Conservation (phyloP, 2,113 vertebrate species). For the Tretioscincus oriximinensis region DNA sequence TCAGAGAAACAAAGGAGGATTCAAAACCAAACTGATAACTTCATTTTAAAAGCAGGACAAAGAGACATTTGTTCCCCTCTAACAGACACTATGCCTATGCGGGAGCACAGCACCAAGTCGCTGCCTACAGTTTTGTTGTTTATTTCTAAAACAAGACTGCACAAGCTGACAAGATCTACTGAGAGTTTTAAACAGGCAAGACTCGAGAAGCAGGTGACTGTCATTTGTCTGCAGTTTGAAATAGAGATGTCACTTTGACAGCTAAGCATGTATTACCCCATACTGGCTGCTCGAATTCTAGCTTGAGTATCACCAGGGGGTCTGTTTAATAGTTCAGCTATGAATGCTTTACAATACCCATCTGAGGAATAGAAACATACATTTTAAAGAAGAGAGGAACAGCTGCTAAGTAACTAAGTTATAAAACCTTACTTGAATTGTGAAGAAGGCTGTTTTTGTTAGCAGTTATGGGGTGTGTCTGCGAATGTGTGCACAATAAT, state of each 20-base stretch:
- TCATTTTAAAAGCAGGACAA: not conserved
- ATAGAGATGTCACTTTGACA: slow-evolving; percentile 25
- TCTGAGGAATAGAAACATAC: slow-evolving; percentile 14
- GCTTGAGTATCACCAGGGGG: not conserved
- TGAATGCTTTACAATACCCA: slow-evolving; percentile 10
- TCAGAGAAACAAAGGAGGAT: not conserved
- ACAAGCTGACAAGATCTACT: slow-evolving; percentile 2
- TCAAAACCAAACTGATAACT: not conserved
- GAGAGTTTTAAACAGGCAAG: not conserved
- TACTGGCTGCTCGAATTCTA: not conserved
- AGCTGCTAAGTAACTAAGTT: slow-evolving; percentile 27
- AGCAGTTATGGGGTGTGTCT: no score
- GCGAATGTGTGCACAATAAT: no score
- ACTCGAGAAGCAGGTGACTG: not conserved
- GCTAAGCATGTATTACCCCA: not conserved
- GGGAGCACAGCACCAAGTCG: not conserved
- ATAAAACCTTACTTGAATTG: slow-evolving; percentile 7
- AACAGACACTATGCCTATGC: not conserved
- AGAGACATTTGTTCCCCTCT: not conserved
- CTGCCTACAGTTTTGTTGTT: not conserved
- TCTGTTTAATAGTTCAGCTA: slow-evolving; percentile 3
- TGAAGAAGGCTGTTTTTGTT: not conserved
- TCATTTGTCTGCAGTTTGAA: slow-evolving; percentile 10
- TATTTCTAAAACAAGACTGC: not conserved
- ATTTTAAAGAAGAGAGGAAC: slow-evolving; percentile 7